Evolutionary conservation across 2,888 invertebrate genomes (phyloP).

Genomic region (Agonum fuliginosum): DNA sequence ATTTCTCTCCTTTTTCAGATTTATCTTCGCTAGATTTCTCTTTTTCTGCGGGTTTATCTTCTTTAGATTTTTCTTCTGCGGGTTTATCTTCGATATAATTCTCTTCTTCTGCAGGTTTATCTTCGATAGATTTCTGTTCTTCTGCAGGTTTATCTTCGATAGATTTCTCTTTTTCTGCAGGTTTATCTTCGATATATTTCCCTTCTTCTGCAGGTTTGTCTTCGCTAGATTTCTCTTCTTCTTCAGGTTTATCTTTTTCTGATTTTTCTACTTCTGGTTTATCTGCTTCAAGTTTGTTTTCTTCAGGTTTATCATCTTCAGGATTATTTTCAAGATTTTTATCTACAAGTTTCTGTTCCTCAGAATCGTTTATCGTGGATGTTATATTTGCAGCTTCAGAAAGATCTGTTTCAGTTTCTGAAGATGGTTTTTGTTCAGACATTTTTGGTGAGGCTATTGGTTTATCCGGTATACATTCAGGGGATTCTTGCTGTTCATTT

Average conservation of each 20-base stretch:
- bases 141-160: slow-evolving; percentile 48
- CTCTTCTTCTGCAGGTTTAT: slow-evolving; percentile 61
- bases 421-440: background rate
- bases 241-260: background rate
- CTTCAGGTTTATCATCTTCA: background rate
- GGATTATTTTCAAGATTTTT: background rate
- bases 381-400: background rate
- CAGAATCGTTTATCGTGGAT: background rate
- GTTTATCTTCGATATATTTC: slow-evolving; percentile 56
- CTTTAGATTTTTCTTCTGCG: background rate
- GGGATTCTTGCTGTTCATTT: background rate
- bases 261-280: no score
- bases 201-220: slow-evolving; percentile 56
- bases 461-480: no score
- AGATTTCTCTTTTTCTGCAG: slow-evolving; percentile 63
- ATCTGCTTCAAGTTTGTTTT: background rate
- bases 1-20: background rate
- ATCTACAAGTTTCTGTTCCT: background rate
- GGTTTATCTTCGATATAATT: slow-evolving; percentile 63
- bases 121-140: background rate
- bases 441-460: no score
- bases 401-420: background rate
- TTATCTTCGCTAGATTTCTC: slow-evolving; percentile 60
- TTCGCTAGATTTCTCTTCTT: background rate
- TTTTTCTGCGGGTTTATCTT: slow-evolving; percentile 53